A percentile compares a stretch with the other conserved stretches of the same genome.
Conservation (phyloP, 2,888 invertebrate genomes). For the Chelonus formosanus region DNA sequence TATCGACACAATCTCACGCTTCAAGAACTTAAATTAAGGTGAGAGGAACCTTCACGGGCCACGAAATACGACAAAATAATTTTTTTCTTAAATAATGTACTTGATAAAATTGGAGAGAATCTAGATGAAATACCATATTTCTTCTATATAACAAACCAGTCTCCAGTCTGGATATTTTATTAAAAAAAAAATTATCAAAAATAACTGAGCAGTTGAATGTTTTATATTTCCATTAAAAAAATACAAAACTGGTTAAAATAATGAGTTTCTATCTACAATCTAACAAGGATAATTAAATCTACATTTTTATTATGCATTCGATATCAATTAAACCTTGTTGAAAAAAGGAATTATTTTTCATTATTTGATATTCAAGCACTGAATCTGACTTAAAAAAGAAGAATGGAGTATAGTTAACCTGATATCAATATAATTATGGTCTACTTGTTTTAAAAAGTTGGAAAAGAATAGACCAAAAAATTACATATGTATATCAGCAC, state of each 20-base stretch:
- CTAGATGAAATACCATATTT: conserved; percentile 9
- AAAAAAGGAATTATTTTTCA: too few relatives aligned
- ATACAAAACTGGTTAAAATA: too few relatives aligned
- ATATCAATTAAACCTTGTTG: too few relatives aligned
- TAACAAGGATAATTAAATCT: too few relatives aligned
- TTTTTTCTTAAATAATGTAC: conserved; percentile 18
- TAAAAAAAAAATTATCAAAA: too few relatives aligned
- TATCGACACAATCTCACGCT: conserved; percentile 18
- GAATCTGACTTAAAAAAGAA: neutral
- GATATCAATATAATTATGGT: conserved; percentile 56
- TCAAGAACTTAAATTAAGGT: conserved; percentile 11
- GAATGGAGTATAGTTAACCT: conserved; percentile 33
- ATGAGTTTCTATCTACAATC: too few relatives aligned
- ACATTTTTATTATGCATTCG: too few relatives aligned
- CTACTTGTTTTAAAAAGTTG: conserved; percentile 48
- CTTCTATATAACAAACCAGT: neutral
- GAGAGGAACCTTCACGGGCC: conserved; percentile 12
- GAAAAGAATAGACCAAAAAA: conserved; percentile 8
- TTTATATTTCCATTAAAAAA: too few relatives aligned
- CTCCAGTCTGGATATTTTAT: neutral
- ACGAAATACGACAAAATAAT: conserved; percentile 16
- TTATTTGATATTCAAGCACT: too few relatives aligned
- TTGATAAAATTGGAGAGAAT: conserved; percentile 3
- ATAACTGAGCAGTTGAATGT: too few relatives aligned
- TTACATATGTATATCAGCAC: conserved; percentile 50